Percentiles rank a stretch among this genome's conserved stretches.
phyloP scores from a whole-genome alignment of 2,888 invertebrate genomes.

The Yponomeuta cagnagella region DNA sequence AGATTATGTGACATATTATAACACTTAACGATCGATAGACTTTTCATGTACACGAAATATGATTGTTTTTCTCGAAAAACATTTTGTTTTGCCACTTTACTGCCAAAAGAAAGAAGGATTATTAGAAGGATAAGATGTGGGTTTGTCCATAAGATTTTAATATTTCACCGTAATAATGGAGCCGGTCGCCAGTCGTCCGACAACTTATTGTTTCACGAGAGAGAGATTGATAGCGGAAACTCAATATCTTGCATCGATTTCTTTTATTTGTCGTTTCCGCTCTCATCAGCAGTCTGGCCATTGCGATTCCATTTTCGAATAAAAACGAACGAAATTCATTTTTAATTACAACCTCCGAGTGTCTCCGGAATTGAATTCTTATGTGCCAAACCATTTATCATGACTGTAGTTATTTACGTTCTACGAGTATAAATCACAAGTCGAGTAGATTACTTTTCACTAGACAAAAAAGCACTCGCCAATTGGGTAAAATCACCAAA shows the following conservation, averaged over 20 bases:
- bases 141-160: too few species aligned
- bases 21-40: too few species aligned
- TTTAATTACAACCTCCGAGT: background rate
- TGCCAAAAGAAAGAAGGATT: too few species aligned
- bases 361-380: background rate
- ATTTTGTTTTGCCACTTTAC: too few species aligned
- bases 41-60: too few species aligned
- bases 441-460: too few species aligned
- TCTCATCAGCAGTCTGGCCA: conserved; percentile 23
- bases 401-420: conserved; percentile 19
- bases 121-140: too few species aligned
- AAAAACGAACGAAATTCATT: background rate
- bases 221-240: conserved; percentile 65
- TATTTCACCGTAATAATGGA: background rate
- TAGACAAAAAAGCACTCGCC: too few species aligned
- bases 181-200: background rate
- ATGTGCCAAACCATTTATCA: conserved; percentile 44
- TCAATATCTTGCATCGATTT: conserved; percentile 40
- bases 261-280: conserved; percentile 61
- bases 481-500: too few species aligned
- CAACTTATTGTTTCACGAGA: conserved; percentile 47
- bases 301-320: conserved; percentile 19
- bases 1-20: too few species aligned
- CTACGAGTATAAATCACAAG: too few species aligned
- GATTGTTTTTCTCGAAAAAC: too few species aligned